Percentiles rank a stretch among this genome's conserved stretches.
phyloP scores from a whole-genome alignment of 2,888 invertebrate species.

The Drosophila mulleri region DNA sequence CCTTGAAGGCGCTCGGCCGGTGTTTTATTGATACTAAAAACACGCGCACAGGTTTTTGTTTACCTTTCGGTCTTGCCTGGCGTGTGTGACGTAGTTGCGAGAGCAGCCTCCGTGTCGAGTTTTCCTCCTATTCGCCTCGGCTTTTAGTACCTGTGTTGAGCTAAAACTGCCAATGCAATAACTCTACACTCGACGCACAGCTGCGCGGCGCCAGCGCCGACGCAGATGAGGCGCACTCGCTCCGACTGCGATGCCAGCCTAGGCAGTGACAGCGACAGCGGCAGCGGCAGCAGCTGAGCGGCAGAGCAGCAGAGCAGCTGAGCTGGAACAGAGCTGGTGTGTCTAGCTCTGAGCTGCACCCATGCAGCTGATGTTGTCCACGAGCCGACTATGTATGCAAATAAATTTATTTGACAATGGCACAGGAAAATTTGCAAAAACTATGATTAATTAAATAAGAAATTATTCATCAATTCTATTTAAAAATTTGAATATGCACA shows the following conservation, averaged over 20 bases:
- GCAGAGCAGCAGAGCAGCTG: conserved; percentile 40
- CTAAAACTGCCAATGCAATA: conserved; percentile 23
- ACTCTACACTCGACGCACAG: conserved; percentile 52
- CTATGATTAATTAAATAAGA: neutral
- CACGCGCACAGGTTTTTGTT: conserved; percentile 79
- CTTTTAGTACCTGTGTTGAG: conserved; percentile 24
- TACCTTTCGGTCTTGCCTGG: conserved; percentile 65
- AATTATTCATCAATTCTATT: neutral
- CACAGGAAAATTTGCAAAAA: neutral
- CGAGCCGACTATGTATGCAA: conserved; percentile 1
- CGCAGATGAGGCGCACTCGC: conserved; percentile 26
- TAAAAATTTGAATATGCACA: neutral
- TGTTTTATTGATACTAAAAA: conserved; percentile 76
- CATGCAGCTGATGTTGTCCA: conserved; percentile 61
- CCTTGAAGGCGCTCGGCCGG: conserved; percentile 54
- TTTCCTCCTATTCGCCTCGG: conserved; percentile 4
- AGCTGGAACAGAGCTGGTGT: conserved; percentile 19
- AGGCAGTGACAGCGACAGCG: conserved; percentile 23
- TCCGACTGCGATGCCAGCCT: conserved; percentile 19
- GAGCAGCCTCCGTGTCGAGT: conserved; percentile 12
- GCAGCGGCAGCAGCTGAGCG: conserved; percentile 26
- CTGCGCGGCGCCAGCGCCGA: conserved; percentile 56
- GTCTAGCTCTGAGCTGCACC: conserved; percentile 21
- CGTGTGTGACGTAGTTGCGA: conserved; percentile 49
- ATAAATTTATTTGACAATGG: neutral